These are phyloP conservation scores for Sitta europaea DNA, from an alignment of 2,113 vertebrate species.

Conservation along the genomic window DNA sequence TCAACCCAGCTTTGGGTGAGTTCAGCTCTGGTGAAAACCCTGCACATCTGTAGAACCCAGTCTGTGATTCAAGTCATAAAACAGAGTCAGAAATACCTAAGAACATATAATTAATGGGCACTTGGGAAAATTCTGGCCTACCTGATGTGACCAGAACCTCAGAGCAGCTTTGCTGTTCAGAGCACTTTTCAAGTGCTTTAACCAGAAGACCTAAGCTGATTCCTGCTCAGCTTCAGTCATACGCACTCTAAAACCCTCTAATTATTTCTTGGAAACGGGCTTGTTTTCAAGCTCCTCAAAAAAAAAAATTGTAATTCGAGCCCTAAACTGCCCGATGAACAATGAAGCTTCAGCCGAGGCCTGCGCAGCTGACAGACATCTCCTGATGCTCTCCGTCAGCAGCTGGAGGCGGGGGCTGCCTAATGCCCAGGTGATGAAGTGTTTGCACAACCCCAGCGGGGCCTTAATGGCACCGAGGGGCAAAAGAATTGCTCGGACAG, in stretches of 20 bases:
- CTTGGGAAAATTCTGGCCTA: background rate
- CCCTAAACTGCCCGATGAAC: background rate
- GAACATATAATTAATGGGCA: background rate
- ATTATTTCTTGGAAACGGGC: background rate
- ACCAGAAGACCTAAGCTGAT: background rate
- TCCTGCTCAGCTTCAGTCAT: background rate
- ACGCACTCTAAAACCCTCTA: background rate
- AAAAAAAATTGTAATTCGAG: background rate
- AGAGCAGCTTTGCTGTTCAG: background rate
- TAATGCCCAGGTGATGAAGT: background rate
- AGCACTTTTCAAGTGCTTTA: background rate
- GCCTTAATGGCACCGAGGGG: background rate
- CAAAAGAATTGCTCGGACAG: background rate
- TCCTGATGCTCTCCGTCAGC: background rate
- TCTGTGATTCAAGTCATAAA: background rate
- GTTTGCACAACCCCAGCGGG: background rate
- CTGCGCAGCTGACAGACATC: background rate
- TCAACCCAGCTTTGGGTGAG: background rate
- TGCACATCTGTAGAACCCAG: rapidly evolving
- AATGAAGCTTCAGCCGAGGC: background rate
- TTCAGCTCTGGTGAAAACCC: background rate
- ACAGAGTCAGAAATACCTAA: background rate
- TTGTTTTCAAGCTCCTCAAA: background rate
- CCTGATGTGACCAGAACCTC: background rate
- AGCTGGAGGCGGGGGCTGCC: background rate